These are phyloP conservation scores for Papilio helenus DNA, from an alignment of 1,140 invertebrate species.

Conservation along the genomic window DNA sequence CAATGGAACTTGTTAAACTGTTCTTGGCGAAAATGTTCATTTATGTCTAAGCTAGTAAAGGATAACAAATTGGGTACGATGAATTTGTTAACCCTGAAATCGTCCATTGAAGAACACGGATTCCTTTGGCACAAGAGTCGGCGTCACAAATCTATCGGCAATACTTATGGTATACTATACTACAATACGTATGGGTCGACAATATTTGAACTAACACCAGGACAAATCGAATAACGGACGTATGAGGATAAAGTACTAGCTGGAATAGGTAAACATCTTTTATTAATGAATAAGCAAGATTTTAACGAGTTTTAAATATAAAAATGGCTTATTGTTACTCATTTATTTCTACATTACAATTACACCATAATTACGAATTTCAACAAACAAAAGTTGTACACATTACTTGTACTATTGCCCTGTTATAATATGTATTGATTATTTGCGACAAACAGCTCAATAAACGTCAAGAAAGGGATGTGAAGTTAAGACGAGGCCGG, in stretches of 20 bases:
- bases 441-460: conserved; percentile 60
- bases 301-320: not conserved
- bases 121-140: not conserved
- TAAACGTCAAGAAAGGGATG: conserved; percentile 59
- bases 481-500: conserved; percentile 53
- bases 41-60: not conserved
- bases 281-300: not conserved
- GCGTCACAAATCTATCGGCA: not conserved
- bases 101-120: not conserved
- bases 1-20: conserved; percentile 61
- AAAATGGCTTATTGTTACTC: not conserved
- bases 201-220: not conserved
- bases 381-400: not conserved
- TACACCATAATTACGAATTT: not conserved
- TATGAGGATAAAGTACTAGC: not conserved
- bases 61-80: not conserved
- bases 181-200: not conserved
- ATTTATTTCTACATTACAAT: not conserved
- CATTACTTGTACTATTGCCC: not conserved
- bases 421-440: conserved; percentile 29
- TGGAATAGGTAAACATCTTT: not conserved
- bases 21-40: conserved; percentile 8
- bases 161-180: too few relatives aligned
- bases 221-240: not conserved
- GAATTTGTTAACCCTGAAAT: not conserved